Conservation (phyloP, 1,140 invertebrate genomes). For the Linepithema humile region DNA sequence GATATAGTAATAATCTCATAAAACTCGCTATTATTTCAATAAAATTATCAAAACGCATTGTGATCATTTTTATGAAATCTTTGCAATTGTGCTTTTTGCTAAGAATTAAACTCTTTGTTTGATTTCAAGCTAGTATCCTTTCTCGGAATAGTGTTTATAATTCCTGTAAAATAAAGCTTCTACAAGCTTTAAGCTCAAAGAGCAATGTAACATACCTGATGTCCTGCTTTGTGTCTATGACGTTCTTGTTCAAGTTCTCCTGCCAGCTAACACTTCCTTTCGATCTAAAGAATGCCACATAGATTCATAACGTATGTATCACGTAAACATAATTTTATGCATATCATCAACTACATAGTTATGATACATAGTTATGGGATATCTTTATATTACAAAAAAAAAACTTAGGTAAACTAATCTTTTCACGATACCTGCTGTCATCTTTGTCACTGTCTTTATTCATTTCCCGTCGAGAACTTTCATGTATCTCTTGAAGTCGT, state of each 20-base stretch:
- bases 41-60: not conserved
- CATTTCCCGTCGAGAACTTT: slow-evolving; percentile 71
- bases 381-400: not conserved
- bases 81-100: no score
- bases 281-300: slow-evolving; percentile 78
- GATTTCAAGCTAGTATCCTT: not conserved
- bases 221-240: slow-evolving; percentile 72
- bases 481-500: slow-evolving; percentile 72
- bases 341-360: not conserved
- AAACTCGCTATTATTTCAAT: not conserved
- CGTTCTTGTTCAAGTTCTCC: slow-evolving; percentile 75
- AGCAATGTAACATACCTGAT: slow-evolving; percentile 75
- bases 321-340: not conserved
- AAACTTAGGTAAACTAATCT: not conserved
- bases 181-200: slow-evolving; percentile 22
- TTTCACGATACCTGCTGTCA: slow-evolving; percentile 69
- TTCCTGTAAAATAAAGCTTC: slow-evolving; percentile 38
- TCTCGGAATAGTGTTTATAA: not conserved
- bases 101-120: not conserved
- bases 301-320: slow-evolving; percentile 57
- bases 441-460: slow-evolving; percentile 78
- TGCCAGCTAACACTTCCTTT: slow-evolving; percentile 78
- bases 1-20: not conserved
- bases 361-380: not conserved
- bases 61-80: not conserved